Conservation (phyloP, 2,113 vertebrate genomes). For the Campylorhamphus procurvoides region DNA sequence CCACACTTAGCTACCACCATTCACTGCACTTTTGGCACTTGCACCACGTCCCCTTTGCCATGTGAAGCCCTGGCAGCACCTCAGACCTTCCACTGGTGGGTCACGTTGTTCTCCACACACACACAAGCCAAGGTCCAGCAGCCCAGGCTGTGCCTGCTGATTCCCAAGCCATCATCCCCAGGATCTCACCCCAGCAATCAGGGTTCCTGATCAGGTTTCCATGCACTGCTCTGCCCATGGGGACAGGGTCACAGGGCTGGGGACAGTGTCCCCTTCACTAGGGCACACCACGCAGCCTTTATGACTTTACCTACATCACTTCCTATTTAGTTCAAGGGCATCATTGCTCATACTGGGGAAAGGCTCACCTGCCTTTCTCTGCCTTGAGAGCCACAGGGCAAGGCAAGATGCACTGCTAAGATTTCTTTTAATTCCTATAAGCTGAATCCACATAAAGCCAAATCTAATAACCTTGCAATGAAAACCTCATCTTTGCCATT, state of each 20-base stretch:
- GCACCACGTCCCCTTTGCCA: not conserved
- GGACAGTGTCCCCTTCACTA: not conserved
- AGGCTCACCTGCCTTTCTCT: not conserved
- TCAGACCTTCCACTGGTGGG: not conserved
- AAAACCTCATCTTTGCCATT: not conserved
- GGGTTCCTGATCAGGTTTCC: too few species aligned
- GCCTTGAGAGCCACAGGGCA: not conserved
- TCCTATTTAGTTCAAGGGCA: not conserved
- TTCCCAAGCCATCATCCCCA: not conserved
- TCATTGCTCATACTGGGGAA: not conserved
- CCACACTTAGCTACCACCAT: not conserved
- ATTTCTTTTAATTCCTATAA: not conserved
- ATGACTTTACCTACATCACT: not conserved
- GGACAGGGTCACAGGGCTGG: accelerated
- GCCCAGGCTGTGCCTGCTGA: too few species aligned
- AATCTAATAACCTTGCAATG: not conserved
- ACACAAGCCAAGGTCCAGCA: not conserved
- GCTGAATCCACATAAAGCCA: not conserved
- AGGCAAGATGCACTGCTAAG: not conserved
- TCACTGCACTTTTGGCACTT: not conserved
- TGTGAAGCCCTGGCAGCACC: not conserved
- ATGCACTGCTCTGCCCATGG: accelerated
- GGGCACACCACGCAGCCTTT: accelerated
- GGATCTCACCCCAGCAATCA: too few species aligned
- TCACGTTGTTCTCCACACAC: accelerated